phyloP scores from a whole-genome alignment of 2,888 invertebrate species.

The Spialia ferax region DNA sequence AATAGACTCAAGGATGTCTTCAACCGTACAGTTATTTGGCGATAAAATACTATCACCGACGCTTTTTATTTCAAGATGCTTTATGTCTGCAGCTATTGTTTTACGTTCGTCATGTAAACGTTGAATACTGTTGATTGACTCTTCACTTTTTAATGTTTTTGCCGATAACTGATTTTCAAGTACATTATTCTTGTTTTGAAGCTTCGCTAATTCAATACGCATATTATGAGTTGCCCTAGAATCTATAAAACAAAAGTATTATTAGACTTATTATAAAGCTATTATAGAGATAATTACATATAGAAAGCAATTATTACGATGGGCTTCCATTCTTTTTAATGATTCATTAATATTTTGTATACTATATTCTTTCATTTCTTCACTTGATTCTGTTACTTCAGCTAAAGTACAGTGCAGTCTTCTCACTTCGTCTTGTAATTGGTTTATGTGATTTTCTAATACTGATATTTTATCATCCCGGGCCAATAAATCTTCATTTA shows the following conservation, averaged over 20 bases:
- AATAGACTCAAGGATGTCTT: constrained; percentile 64
- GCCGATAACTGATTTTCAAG: constrained; percentile 63
- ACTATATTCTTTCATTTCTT: constrained; percentile 64
- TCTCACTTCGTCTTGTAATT: constrained; percentile 70
- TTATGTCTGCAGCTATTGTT: constrained; percentile 65
- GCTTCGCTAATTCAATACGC: constrained; percentile 70
- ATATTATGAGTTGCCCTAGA: constrained; percentile 79
- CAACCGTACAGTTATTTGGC: constrained; percentile 57
- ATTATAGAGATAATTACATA: not conserved
- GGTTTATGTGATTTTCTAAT: constrained; percentile 75
- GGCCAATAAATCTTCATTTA: constrained; percentile 62
- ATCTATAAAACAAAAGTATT: constrained; percentile 58
- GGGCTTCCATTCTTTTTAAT: constrained; percentile 70
- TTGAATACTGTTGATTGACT: constrained; percentile 57
- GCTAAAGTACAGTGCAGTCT: constrained; percentile 61
- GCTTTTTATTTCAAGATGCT: constrained; percentile 67
- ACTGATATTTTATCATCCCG: constrained; percentile 69
- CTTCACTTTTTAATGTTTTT: constrained; percentile 59
- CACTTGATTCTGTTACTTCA: constrained; percentile 63
- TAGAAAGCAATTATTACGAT: constrained; percentile 60
- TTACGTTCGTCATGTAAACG: constrained; percentile 68
- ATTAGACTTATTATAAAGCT: not conserved
- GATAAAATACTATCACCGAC: constrained; percentile 66
- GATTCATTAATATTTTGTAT: constrained; percentile 62
- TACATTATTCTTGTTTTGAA: constrained; percentile 61